Conservation (phyloP, 2,888 invertebrate genomes). For the Ormyrus nitidulus region DNA sequence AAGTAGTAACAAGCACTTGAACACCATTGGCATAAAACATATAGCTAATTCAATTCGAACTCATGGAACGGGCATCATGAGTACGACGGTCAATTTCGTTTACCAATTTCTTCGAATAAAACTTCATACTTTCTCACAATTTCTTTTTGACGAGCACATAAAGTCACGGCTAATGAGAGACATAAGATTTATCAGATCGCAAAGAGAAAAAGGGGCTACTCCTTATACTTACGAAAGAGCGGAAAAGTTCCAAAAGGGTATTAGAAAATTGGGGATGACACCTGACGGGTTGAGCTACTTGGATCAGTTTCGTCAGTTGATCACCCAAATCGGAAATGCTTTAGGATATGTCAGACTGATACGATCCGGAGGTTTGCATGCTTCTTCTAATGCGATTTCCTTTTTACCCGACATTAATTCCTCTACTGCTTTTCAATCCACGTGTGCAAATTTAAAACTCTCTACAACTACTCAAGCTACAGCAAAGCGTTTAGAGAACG, state of each 20-base stretch:
- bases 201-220: constrained; percentile 83
- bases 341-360: constrained; percentile 97
- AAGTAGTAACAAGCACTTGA: constrained; percentile 94
- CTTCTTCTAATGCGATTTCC: constrained; percentile 92
- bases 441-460: constrained; percentile 78
- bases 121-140: constrained; percentile 96
- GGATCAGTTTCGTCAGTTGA: constrained; percentile 93
- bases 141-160: constrained; percentile 98
- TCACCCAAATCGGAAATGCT: constrained; percentile 96
- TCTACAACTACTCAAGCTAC: constrained; percentile 79
- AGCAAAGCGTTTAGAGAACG: constrained; percentile 85
- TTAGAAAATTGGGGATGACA: constrained; percentile 89
- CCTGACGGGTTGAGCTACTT: constrained; percentile 91
- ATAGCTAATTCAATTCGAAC: constrained; percentile 97
- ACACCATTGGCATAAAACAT: constrained; percentile 95
- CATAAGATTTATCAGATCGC: constrained; percentile 81
- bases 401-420: constrained; percentile 89
- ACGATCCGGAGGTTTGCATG: constrained; percentile 94
- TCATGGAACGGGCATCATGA: constrained; percentile 97
- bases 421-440: constrained; percentile 80
- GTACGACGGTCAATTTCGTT: constrained; percentile 93
- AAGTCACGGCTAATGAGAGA: constrained; percentile 95
- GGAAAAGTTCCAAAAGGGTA: constrained; percentile 94
- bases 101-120: constrained; percentile 96
- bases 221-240: constrained; percentile 93